Evolutionary conservation across 2,888 invertebrate species (phyloP), one percentile per base, ranked within the genome.

Genomic region (Coenonympha glycerion): DNA sequence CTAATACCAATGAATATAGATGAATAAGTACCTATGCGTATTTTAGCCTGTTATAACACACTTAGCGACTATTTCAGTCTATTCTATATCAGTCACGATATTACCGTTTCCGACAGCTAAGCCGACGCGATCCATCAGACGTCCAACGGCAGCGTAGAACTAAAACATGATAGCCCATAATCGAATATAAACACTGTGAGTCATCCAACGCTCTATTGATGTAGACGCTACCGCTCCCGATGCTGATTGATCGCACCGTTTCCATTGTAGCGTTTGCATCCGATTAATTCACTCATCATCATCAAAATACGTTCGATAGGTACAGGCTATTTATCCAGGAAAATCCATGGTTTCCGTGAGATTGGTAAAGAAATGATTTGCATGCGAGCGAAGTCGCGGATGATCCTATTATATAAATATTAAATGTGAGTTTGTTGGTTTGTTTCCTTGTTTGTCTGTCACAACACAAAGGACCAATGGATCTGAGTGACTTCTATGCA

Each of bases 121-220:
- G 41, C 68, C 36, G 47, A 6, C 44, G 31, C 24, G 37, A 66
- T 65, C 65, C 64, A 69, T 66, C 76, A 65, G 58, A 53, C 61
- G 58, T 65, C 66, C 62, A 63, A 65, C 42, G 65, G n/a, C n/a
- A n/a, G n/a, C n/a, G n/a, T 58, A 65, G 22, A 34, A 37, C 62
- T 69, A 65, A 71, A 69, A 65, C 67, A 51, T 68, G 73, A 78
- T 58, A 58, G 55, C 46, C 55, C 55, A 58, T 76, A 77, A 76
- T 66, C 70, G 65, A 72, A 61, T 64, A 77, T 76, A 78, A 78
- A 80, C 77, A 77, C 55, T 56, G 61, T 84, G 82, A 83, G 59
- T 84, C 82, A 83, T 41, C 50, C 48, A 44, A 16, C 45, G 47
- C 42, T 55, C 47, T 59, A 55, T 58, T 52, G 52, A 56, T 59